Percentiles rank a stretch among this genome's conserved stretches.
Conservation (phyloP, 2,113 vertebrate species). For the Clarias gariepinus region DNA sequence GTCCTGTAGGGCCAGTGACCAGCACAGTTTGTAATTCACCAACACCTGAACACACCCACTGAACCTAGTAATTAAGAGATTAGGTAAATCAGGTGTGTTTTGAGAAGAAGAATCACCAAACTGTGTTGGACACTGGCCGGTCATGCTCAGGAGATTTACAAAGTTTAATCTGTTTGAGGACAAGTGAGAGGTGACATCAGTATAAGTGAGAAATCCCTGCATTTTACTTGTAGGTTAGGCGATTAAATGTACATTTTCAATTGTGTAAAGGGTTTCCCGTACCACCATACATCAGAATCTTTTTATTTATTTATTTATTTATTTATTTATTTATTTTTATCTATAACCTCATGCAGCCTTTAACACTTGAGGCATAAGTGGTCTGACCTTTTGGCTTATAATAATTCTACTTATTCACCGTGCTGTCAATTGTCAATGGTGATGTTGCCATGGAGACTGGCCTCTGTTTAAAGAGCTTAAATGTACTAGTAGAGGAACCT, state of each 20-base stretch:
- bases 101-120: too few species aligned
- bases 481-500: not conserved
- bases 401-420: not conserved
- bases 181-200: too few species aligned
- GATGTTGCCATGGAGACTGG: slow-evolving; percentile 47
- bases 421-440: slow-evolving; percentile 17
- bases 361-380: not conserved
- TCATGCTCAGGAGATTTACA: too few species aligned
- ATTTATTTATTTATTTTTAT: not conserved
- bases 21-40: too few species aligned
- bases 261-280: not conserved
- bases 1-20: too few species aligned
- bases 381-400: not conserved
- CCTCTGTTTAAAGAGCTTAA: slow-evolving; percentile 12
- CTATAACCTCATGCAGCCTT: not conserved
- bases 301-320: not conserved
- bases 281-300: not conserved
- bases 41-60: too few species aligned
- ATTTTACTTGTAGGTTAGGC: not conserved
- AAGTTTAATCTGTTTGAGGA: not conserved
- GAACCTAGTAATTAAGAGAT: too few species aligned
- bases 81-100: too few species aligned
- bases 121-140: too few species aligned
- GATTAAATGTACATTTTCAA: not conserved
- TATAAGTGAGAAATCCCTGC: too few species aligned